A percentile compares a stretch with the other conserved stretches of the same genome.
Evolutionary conservation across 2,113 vertebrate species (phyloP).

Genomic region (Barnardius zonarius): DNA sequence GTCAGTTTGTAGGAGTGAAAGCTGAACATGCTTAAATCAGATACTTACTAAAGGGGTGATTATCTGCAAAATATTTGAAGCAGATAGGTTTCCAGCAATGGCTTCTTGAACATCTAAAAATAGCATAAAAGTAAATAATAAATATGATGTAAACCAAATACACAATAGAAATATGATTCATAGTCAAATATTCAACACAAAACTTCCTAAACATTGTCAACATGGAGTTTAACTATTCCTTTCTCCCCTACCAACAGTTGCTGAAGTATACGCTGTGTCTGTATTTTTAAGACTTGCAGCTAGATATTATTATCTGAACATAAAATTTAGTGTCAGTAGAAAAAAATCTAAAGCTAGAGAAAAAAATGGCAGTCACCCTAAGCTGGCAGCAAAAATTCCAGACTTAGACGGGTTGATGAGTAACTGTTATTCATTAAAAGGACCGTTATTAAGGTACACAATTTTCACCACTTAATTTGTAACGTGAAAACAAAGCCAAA

Average conservation of each 20-base stretch:
- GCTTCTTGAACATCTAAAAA: constrained; percentile 82
- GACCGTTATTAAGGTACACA: background rate
- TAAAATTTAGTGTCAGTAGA: background rate
- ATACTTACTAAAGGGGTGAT: constrained; percentile 77
- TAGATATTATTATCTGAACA: background rate
- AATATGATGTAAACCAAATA: constrained; percentile 13
- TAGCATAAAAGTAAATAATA: background rate
- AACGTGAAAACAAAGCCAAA: background rate
- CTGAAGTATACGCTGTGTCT: background rate
- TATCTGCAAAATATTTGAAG: constrained; percentile 66
- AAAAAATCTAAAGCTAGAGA: background rate
- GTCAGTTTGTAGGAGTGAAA: background rate
- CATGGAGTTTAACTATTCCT: background rate
- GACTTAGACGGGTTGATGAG: background rate
- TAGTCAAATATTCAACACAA: constrained; percentile 3
- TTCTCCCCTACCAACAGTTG: background rate
- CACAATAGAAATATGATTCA: background rate
- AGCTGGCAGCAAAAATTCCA: background rate
- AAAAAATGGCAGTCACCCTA: background rate
- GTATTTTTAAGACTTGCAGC: background rate
- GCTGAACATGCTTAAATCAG: background rate
- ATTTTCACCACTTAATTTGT: background rate
- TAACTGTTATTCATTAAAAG: background rate
- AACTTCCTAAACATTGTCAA: background rate
- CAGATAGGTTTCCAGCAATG: constrained; percentile 63